Percentiles rank a stretch among this genome's conserved stretches.
phyloP scores from a whole-genome alignment of 2,888 invertebrate genomes.

The Altica lythri region DNA sequence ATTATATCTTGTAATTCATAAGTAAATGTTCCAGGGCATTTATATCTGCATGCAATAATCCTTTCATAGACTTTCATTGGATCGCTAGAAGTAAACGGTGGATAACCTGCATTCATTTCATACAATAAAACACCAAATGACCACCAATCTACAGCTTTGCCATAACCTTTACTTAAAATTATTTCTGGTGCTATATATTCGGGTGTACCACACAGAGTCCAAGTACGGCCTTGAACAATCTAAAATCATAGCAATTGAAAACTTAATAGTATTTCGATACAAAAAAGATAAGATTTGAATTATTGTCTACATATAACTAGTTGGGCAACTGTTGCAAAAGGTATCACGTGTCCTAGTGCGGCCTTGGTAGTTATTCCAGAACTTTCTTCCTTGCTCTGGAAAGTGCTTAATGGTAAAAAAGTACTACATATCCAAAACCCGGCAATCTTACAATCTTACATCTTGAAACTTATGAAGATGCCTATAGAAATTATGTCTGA shows the following conservation, averaged over 20 bases:
- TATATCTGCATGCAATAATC: slow-evolving; percentile 87
- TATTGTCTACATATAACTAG: too few relatives aligned
- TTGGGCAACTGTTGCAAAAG: too few relatives aligned
- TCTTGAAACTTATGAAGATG: too few relatives aligned
- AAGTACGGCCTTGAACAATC: slow-evolving; percentile 73
- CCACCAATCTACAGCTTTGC: slow-evolving; percentile 95
- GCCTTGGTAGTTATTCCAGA: too few relatives aligned
- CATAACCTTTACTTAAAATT: slow-evolving; percentile 88
- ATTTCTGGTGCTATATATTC: slow-evolving; percentile 94
- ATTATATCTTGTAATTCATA: slow-evolving; percentile 82
- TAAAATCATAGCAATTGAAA: slow-evolving; percentile 24
- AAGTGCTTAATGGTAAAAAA: too few relatives aligned
- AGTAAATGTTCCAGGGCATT: slow-evolving; percentile 82
- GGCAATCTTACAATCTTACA: too few relatives aligned
- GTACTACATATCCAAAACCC: too few relatives aligned
- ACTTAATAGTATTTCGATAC: not conserved
- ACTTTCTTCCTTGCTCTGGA: too few relatives aligned
- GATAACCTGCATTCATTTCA: slow-evolving; percentile 89
- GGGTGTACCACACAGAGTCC: slow-evolving; percentile 94
- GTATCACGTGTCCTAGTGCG: too few relatives aligned
- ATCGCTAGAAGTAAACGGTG: slow-evolving; percentile 89
- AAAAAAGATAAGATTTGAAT: too few relatives aligned
- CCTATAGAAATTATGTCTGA: too few relatives aligned
- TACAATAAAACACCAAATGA: slow-evolving; percentile 85
- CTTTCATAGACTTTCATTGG: slow-evolving; percentile 94